Conservation (phyloP, 2,113 vertebrate species). For the Ceuthmochares aereus region DNA sequence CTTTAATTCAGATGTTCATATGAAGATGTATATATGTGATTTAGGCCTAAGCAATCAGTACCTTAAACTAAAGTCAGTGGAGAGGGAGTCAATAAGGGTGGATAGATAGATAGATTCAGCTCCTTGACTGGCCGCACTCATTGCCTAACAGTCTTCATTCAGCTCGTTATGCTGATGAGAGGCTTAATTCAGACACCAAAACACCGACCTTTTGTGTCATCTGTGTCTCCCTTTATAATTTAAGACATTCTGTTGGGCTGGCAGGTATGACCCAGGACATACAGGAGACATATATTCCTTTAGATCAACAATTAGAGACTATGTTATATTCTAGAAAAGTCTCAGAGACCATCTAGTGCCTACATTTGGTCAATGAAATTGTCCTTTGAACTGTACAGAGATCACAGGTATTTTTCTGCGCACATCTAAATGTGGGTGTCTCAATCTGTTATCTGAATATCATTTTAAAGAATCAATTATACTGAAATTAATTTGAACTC, state of each 20-base stretch:
- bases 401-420: background rate
- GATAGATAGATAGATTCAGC: background rate
- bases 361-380: background rate
- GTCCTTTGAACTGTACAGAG: background rate
- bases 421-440: background rate
- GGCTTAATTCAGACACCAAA: background rate
- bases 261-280: background rate
- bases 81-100: background rate
- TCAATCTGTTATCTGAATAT: background rate
- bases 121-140: accelerated
- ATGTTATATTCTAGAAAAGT: background rate
- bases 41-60: background rate
- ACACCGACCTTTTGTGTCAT: background rate
- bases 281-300: background rate
- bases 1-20: background rate
- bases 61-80: background rate
- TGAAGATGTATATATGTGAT: background rate
- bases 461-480: background rate
- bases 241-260: background rate
- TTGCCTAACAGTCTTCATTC: background rate
- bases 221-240: background rate
- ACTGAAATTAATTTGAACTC: background rate
- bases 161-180: background rate
- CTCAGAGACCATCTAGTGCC: background rate
- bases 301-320: background rate